These are phyloP conservation scores for Salticus scenicus DNA, from an alignment of 2,888 invertebrate species.

Conservation along the genomic window DNA sequence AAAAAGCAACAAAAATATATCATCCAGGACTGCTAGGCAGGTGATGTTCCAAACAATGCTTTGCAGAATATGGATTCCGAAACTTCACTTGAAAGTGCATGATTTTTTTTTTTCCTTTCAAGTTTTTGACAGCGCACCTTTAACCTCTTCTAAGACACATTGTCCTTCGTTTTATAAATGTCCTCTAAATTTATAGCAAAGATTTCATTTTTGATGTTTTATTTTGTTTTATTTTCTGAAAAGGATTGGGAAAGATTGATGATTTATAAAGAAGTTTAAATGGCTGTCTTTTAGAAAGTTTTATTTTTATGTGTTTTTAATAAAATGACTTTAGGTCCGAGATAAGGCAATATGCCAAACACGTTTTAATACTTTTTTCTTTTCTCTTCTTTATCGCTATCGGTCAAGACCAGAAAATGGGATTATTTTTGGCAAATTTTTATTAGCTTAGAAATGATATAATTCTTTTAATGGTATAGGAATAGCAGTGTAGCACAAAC, in stretches of 20 bases:
- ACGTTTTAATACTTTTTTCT: no score
- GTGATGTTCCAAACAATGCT: constrained; percentile 37
- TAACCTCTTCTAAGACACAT: not conserved
- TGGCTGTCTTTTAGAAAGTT: not conserved
- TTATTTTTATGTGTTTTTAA: no score
- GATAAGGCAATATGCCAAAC: no score
- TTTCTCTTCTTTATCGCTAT: no score
- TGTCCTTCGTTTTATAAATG: not conserved
- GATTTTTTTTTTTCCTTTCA: not conserved
- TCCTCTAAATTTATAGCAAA: not conserved
- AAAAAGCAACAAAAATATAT: not conserved
- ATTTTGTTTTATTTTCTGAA: not conserved
- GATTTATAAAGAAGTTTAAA: not conserved
- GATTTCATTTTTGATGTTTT: not conserved
- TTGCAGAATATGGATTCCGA: not conserved
- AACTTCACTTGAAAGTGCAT: not conserved
- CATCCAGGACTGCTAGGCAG: constrained; percentile 33
- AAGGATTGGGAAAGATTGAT: not conserved
- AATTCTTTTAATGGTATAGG: no score
- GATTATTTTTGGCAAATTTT: no score
- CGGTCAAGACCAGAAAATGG: no score
- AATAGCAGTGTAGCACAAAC: no score
- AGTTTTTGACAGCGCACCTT: constrained; percentile 2
- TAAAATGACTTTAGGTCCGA: no score
- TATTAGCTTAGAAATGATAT: no score